Base-by-base conservation (phyloP, 2,888 invertebrate species). In the Leptinotarsa juncta region DNA sequence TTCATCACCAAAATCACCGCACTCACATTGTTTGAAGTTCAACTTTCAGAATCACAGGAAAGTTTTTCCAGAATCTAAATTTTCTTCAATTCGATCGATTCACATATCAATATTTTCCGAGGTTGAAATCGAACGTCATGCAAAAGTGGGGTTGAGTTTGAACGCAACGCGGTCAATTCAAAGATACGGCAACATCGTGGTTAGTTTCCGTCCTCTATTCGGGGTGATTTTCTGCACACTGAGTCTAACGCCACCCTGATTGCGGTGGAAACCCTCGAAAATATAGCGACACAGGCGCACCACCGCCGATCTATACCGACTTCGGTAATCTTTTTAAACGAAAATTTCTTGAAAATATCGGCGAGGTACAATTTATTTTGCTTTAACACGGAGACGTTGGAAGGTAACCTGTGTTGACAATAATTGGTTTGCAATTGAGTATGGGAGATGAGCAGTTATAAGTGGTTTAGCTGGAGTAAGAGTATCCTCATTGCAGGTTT, bases 161-260 rank as follows among this genome's bases (percentile, higher is more conserved):
- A 50, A 15, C 68, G 65, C 62, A 73, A 55, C 78, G 78, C 79
- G 79, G 79, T 76, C 75, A 77, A 76, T 78, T 76, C 75, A 60
- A 67, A 57, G 48, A 51, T 18, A 51, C 50, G 67, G 72, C 71
- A 65, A 75, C 81, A 80, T 80, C 75, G 75, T 76, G 67, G 57
- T 78, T 74, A 72, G 71, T 67, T 70, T 76, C 73, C 80, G 75
- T 81, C 78, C 76, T 80, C 77, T 76, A 70, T 75, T 79, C 69
- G 75, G 74, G 79, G 76, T 73, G 65, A 75, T 74, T 71, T 81
- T 79, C 81, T 82, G 82, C 82, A 81, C 80, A 83, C 83, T 83
- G 83, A 83, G 79, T 76, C 74, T 73, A 76, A 83, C 83, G 83
- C 83, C 83, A 83, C 82, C 83, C 82, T 82, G 79, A 71, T 62